Base-by-base conservation (phyloP, 2,797 vertebrate genomes). In the Propithecus perrieri region DNA sequence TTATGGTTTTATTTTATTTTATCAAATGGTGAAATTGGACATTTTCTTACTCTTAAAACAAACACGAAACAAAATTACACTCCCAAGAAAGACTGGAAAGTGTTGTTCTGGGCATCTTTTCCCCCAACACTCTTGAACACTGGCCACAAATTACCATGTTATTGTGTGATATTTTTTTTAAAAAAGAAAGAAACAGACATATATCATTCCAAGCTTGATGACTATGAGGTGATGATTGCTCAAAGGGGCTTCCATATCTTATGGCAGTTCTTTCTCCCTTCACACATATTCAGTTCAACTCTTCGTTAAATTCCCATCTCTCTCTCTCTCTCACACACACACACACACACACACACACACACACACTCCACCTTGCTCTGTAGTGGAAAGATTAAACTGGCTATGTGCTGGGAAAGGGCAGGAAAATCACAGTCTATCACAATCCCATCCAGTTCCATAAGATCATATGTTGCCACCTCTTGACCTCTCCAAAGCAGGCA, bases 1-100 rank as follows among this genome's bases (percentile, higher is more conserved):
- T 98, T 97, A 96, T 96, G 97, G 86, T 97, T 91, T 91, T 93
- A 84, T 88, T 96, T 92, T 84, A 67, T 74, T 61, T 9, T 78
- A 78, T 59, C 33, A 38, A 59, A 71, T 28, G 83, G 3, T 85
- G 26, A 91, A 18, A 85, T 5, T 69, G 6, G 26, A 84, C 28
- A 53, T 87, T 86, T 94, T 97, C 30, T 75, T 63, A 65, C 8
- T 69, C 41, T 71, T 92, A 80, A 67, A 76, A 65, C 13, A 33
- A 75, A 80, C 33, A 67, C 4, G 43, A 46, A 74, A 55, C 53
- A 43, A 85, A 92, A 55, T 20, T 50, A 33, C 28, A 67, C 2
- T 59, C 17, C 35, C 11, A 81, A 79, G 48, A 94, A 89, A 61
- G 78, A 79, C 85, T 69, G 33, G 7, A 7, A 91, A 90, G 26